These are phyloP conservation scores for Acleris holmiana DNA, from an alignment of 2,888 invertebrate species.

Conservation along the genomic window DNA sequence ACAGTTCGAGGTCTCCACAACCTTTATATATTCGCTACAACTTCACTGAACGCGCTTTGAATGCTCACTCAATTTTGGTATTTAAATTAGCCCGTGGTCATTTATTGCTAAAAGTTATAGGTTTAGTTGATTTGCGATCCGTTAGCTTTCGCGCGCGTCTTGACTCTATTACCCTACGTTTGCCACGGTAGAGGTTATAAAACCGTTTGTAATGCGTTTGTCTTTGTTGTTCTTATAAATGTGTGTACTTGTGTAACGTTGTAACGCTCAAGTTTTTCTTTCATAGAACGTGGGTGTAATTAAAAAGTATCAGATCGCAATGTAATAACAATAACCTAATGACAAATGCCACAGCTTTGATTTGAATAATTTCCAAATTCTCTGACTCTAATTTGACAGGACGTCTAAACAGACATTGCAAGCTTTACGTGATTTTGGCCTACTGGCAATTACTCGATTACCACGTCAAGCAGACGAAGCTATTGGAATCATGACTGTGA, in stretches of 20 bases:
- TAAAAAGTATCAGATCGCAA: no score
- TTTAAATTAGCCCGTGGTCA: constrained; percentile 16
- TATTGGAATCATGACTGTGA: constrained; percentile 46
- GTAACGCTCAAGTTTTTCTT: no score
- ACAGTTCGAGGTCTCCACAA: constrained; percentile 68
- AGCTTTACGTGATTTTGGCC: constrained; percentile 6
- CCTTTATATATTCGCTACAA: constrained; percentile 72
- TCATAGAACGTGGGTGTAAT: no score
- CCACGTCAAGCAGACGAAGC: constrained; percentile 49
- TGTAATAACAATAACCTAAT: no score
- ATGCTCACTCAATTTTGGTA: constrained; percentile 13
- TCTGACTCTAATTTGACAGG: no score
- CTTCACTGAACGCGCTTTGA: constrained; percentile 45
- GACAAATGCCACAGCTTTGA: no score
- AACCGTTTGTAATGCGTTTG: no score
- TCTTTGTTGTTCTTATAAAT: no score
- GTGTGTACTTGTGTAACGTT: no score
- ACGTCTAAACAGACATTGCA: neutral
- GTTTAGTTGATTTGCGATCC: neutral
- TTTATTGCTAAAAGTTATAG: constrained; percentile 14
- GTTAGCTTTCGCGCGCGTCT: constrained; percentile 7
- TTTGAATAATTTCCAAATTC: neutral
- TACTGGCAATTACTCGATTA: constrained; percentile 39
- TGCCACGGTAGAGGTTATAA: no score
- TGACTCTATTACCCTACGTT: neutral